phyloP scores from a whole-genome alignment of 2,797 vertebrate species.

The Heliangelus exortis region DNA sequence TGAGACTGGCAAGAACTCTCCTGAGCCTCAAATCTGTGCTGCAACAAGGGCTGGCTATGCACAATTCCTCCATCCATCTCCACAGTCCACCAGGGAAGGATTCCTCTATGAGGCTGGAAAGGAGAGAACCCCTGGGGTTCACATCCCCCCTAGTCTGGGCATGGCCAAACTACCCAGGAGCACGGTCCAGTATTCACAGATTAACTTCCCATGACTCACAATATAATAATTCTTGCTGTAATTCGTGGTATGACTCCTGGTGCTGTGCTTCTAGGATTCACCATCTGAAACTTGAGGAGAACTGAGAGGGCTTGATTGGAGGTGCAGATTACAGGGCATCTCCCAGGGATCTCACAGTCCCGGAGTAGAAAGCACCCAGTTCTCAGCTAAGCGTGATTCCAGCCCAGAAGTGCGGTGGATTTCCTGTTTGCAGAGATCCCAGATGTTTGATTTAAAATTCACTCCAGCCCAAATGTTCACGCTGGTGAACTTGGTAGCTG shows the following conservation, averaged over 20 bases:
- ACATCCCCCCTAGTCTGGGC: not conserved
- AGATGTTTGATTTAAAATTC: slow-evolving; percentile 52
- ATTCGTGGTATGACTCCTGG: not conserved
- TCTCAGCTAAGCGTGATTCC: not conserved
- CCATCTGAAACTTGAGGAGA: slow-evolving; percentile 44
- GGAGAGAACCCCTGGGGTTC: not conserved
- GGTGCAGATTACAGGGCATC: not conserved
- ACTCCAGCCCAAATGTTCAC: not conserved
- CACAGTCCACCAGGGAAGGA: not conserved
- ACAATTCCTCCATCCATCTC: rapidly evolving
- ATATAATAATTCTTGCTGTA: not conserved
- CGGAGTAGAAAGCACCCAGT: not conserved
- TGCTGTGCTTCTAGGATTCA: not conserved
- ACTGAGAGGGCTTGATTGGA: not conserved
- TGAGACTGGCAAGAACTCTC: rapidly evolving
- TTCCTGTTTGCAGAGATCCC: slow-evolving; percentile 48
- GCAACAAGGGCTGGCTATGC: not conserved
- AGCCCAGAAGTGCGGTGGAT: not conserved
- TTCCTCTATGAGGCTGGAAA: not conserved
- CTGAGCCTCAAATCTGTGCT: not conserved
- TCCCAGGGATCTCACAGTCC: not conserved
- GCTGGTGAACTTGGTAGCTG: not conserved
- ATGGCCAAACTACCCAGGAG: not conserved
- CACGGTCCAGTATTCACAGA: slow-evolving; percentile 25
- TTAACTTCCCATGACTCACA: slow-evolving; percentile 48